phyloP scores from a whole-genome alignment of 2,888 invertebrate species.

The Endotricha flammealis region DNA sequence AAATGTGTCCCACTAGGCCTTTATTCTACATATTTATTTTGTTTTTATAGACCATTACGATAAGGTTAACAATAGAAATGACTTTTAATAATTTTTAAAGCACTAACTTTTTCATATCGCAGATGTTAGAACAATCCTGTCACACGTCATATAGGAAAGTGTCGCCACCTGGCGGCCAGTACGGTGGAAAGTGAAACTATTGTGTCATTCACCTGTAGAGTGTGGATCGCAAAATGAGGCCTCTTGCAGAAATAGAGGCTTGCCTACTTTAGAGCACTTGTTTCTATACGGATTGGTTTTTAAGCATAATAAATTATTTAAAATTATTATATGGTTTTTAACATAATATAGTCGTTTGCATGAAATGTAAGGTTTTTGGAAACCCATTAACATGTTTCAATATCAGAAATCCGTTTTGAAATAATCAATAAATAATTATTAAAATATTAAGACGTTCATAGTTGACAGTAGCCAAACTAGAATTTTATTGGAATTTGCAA shows the following conservation, averaged over 20 bases:
- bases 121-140: conserved; percentile 14
- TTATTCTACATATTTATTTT: too few species aligned
- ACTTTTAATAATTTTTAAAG: too few species aligned
- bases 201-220: conserved; percentile 52
- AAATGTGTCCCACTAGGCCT: too few species aligned
- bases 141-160: conserved; percentile 44
- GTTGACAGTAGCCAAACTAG: too few species aligned
- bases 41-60: too few species aligned
- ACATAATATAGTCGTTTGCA: conserved; percentile 6
- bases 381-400: too few species aligned
- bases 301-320: conserved; percentile 4
- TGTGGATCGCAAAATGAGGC: conserved; percentile 21
- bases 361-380: conserved; percentile 1
- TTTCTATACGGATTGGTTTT: conserved; percentile 6
- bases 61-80: too few species aligned
- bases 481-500: too few species aligned
- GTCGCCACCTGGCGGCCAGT: conserved; percentile 52
- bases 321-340: conserved; percentile 1
- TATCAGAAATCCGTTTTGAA: too few species aligned
- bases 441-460: too few species aligned
- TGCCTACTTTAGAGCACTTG: conserved; percentile 7
- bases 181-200: conserved; percentile 58
- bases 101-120: too few species aligned
- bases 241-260: conserved; percentile 6
- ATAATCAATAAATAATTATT: too few species aligned